A percentile compares a stretch with the other conserved stretches of the same genome.
These are phyloP conservation scores for Endomychus coccineus DNA, from an alignment of 2,888 invertebrate genomes.

Conservation along the genomic window DNA sequence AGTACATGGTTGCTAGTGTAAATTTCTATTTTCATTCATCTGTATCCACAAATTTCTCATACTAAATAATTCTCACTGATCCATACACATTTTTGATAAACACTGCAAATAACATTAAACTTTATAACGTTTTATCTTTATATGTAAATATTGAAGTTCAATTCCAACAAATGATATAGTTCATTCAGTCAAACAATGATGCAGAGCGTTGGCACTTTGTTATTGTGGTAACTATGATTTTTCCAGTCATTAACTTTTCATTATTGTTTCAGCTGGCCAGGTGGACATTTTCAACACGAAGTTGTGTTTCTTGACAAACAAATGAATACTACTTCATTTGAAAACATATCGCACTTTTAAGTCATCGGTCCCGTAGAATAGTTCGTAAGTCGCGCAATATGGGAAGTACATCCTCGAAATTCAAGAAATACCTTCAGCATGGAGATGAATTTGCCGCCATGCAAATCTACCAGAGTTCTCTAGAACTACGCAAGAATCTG, in stretches of 20 bases:
- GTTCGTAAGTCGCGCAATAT: constrained; percentile 37
- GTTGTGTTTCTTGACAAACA: constrained; percentile 41
- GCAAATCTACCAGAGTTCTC: constrained; percentile 55
- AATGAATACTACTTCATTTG: constrained; percentile 20
- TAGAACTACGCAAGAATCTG: constrained; percentile 55
- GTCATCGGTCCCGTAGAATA: constrained; percentile 13
- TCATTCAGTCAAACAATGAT: no score
- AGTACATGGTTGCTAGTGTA: no score
- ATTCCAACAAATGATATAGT: no score
- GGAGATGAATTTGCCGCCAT: constrained; percentile 65
- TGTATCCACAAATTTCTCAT: no score
- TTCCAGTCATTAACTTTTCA: not conserved
- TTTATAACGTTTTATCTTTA: no score
- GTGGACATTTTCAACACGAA: constrained; percentile 26
- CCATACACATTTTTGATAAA: no score
- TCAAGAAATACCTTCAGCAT: constrained; percentile 60
- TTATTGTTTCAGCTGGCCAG: constrained; percentile 29
- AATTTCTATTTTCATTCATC: no score
- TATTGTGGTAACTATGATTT: no score
- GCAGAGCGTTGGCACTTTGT: no score
- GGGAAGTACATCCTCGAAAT: constrained; percentile 63
- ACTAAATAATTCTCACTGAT: no score
- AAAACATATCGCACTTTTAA: constrained; percentile 36
- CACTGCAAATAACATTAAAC: no score
- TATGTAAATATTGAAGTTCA: no score